Evolutionary conservation across 2,113 vertebrate species (phyloP), one percentile per base, ranked within the genome.

Genomic region (Pelmatolapia mariae): DNA sequence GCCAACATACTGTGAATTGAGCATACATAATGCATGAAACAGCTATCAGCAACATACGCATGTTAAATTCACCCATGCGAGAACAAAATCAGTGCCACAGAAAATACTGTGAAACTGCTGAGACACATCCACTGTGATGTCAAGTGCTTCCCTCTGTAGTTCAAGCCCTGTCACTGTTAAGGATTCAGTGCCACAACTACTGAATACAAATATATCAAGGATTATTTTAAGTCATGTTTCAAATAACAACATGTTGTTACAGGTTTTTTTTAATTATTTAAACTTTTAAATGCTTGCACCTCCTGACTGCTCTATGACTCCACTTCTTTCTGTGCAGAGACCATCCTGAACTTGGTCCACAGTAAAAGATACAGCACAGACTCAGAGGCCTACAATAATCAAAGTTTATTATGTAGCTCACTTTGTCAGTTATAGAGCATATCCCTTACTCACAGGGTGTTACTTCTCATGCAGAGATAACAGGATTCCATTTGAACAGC

Each of bases 391-490:
- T 29, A n/a, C 59, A 33, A 87, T 81, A 80, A 95, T 95, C 86
- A 93, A 82, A 93, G 95, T 95, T 92, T 81, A 68, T 40, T 40
- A 92, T 92, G 94, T 92, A 91, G 89, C 85, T 68, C 85, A 53
- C 54, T 71, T 50, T 47, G 83, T 73, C 50, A 38, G 45, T 86
- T 88, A 85, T 71, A 85, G 68, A 81, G 82, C 18, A 54, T 68
- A 68, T 3, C 54, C 71, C 79, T 89, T 52, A 82, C 61, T 80
- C 79, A 45, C 82, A 57, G 88, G 43, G 33, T 43, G 73, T 66
- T 86, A 45, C 66, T 81, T 53, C 81, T 54, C 22, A 3, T n/a
- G 31, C 73, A 19, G 71, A 40, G 45, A 73, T 92, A 89, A 92
- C 91, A 85, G 90, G 87, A 93, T 94, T 93, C 87, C 80, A 90